Evolutionary conservation across 2,888 invertebrate species (phyloP).

Genomic region (Diploptera punctata): DNA sequence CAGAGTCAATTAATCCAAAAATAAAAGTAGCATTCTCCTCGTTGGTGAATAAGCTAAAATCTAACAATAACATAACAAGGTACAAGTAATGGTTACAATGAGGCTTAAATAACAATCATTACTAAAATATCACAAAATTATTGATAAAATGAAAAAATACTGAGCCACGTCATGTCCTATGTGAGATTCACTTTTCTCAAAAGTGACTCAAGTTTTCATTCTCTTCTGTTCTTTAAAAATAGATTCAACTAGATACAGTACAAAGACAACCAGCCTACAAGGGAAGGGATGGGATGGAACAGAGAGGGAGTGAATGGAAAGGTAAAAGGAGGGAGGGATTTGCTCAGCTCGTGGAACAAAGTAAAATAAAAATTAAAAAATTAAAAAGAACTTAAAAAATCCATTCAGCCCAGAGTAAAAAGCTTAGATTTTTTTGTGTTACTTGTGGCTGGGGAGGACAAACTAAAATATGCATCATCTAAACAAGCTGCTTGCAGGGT

Average conservation of each 20-base stretch:
- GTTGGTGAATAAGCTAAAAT: slow-evolving; percentile 56
- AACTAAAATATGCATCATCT: slow-evolving; percentile 41
- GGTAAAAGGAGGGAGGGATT: background rate
- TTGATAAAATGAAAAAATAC: slow-evolving; percentile 61
- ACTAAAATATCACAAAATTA: slow-evolving; percentile 63
- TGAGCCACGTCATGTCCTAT: slow-evolving; percentile 57
- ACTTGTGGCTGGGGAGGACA: slow-evolving; percentile 38
- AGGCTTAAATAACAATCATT: slow-evolving; percentile 63
- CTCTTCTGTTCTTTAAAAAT: slow-evolving; percentile 45
- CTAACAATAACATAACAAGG: slow-evolving; percentile 53
- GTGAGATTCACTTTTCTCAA: slow-evolving; percentile 45
- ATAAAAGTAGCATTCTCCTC: slow-evolving; percentile 56
- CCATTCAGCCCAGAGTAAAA: slow-evolving; percentile 26
- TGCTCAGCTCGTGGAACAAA: slow-evolving; percentile 28
- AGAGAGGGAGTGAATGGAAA: background rate
- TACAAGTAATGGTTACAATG: slow-evolving; percentile 54
- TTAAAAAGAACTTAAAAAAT: slow-evolving; percentile 17
- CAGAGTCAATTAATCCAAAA: slow-evolving; percentile 54
- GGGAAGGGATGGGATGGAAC: background rate
- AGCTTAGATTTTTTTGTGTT: slow-evolving; percentile 25
- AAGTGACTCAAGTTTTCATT: slow-evolving; percentile 43
- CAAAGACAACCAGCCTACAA: slow-evolving; percentile 46
- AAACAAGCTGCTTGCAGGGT: slow-evolving; percentile 44
- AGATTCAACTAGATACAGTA: slow-evolving; percentile 44
- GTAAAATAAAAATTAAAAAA: too few relatives aligned